These are phyloP conservation scores for Brachylomia viminalis DNA, from an alignment of 2,888 invertebrate species.

Conservation along the genomic window DNA sequence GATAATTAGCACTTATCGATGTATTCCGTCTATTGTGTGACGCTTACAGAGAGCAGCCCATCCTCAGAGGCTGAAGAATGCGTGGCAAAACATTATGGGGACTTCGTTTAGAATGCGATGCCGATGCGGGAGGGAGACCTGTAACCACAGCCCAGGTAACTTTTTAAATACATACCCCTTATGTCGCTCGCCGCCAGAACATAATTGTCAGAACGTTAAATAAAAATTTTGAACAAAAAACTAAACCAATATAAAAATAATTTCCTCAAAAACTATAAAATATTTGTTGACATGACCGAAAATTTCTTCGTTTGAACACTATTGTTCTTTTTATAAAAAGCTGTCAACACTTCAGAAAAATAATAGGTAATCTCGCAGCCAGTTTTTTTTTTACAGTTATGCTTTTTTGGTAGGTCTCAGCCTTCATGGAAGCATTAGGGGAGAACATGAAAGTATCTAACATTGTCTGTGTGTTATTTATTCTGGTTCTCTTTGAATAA, in stretches of 20 bases:
- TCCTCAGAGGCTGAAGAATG: not conserved
- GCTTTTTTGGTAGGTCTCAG: not conserved
- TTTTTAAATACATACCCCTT: constrained; percentile 50
- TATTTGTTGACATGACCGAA: constrained; percentile 52
- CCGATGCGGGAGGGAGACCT: not conserved
- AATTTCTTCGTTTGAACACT: constrained; percentile 62
- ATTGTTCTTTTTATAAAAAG: constrained; percentile 49
- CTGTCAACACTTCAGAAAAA: constrained; percentile 5
- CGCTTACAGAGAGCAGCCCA: not conserved
- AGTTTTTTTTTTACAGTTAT: not conserved
- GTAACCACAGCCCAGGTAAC: not conserved
- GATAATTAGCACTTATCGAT: not conserved
- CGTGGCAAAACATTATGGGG: not conserved
- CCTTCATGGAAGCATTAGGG: not conserved
- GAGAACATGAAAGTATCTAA: not conserved
- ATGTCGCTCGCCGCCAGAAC: constrained; percentile 24
- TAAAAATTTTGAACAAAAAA: constrained; percentile 48
- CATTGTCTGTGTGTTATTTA: not conserved
- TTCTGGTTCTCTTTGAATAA: too few species aligned
- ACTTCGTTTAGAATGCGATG: too few species aligned
- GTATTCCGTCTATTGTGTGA: not conserved
- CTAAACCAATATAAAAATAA: constrained; percentile 26
- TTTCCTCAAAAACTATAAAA: constrained; percentile 36
- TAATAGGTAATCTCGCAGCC: not conserved
- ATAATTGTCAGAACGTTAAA: constrained; percentile 51